phyloP scores from a whole-genome alignment of 2,113 vertebrate genomes.

The Lophius piscatorius region DNA sequence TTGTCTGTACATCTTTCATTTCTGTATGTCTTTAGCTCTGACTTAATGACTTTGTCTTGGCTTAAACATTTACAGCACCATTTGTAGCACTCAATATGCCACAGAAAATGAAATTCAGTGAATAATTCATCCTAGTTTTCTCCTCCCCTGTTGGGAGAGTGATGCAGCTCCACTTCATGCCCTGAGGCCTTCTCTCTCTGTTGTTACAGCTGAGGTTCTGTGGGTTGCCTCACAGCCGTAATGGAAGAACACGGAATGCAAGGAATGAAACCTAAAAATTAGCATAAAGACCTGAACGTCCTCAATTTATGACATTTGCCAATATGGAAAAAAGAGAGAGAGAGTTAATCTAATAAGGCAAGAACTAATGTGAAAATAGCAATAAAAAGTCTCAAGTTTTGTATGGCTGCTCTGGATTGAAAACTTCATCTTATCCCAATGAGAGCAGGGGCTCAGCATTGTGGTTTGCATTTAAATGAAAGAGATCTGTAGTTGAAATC shows the following conservation, averaged over 20 bases:
- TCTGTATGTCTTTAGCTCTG: slow-evolving; percentile 1
- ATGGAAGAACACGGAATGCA: slow-evolving; percentile 17
- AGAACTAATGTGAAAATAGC: not conserved
- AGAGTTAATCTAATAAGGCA: not conserved
- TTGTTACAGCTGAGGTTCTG: slow-evolving; percentile 24
- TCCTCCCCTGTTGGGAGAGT: not conserved
- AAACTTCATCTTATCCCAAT: slow-evolving; percentile 24
- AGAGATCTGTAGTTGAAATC: slow-evolving; percentile 34
- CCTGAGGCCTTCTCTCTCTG: slow-evolving; percentile 33
- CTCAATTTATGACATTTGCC: not conserved
- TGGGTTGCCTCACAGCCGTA: slow-evolving; percentile 20
- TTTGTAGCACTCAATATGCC: slow-evolving; percentile 43
- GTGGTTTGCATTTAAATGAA: slow-evolving; percentile 36
- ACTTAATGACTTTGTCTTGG: slow-evolving; percentile 19
- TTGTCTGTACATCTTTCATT: slow-evolving; percentile 11
- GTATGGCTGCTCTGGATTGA: not conserved
- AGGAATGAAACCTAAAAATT: slow-evolving; percentile 1
- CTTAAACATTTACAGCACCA: slow-evolving; percentile 38
- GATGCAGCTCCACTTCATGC: slow-evolving; percentile 21
- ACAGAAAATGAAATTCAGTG: slow-evolving; percentile 41
- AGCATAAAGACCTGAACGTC: not conserved
- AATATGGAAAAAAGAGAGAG: slow-evolving; percentile 4
- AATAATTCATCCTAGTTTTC: slow-evolving; percentile 51
- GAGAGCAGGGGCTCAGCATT: slow-evolving; percentile 35
- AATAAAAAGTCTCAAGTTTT: slow-evolving; percentile 4